phyloP scores from a whole-genome alignment of 2,113 vertebrate genomes.

The Chamaea fasciata region DNA sequence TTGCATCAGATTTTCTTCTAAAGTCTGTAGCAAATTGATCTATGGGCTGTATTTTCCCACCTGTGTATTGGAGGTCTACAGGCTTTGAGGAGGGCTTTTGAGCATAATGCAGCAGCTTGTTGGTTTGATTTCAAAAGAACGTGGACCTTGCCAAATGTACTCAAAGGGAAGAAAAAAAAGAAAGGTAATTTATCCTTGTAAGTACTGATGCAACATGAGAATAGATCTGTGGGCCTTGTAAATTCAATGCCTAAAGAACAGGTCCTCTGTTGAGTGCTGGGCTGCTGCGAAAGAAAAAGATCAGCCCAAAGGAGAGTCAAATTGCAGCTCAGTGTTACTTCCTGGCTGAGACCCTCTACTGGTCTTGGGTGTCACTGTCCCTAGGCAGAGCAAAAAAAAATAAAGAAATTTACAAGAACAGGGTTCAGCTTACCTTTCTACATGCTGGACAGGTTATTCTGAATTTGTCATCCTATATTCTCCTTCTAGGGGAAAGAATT shows the following conservation, averaged over 20 bases:
- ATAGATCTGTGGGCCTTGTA: background rate
- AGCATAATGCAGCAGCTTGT: background rate
- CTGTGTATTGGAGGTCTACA: background rate
- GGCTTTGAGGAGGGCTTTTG: background rate
- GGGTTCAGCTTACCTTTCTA: background rate
- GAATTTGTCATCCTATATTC: background rate
- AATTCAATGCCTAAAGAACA: background rate
- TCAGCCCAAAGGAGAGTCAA: background rate
- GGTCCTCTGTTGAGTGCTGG: background rate
- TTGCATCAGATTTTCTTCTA: background rate
- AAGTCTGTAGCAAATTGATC: background rate
- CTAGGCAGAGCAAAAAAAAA: background rate
- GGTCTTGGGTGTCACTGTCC: background rate
- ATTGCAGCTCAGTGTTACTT: background rate
- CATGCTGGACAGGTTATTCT: background rate
- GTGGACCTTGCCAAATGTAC: background rate
- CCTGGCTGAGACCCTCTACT: background rate
- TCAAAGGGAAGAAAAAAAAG: background rate
- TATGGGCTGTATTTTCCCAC: background rate
- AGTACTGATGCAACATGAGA: background rate
- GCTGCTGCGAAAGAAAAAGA: background rate
- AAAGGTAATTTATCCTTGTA: background rate
- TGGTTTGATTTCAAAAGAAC: background rate
- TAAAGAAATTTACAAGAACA: background rate
- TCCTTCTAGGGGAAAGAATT: background rate